Conservation (phyloP, 2,113 vertebrate species). For the Thamnophis sirtalis region DNA sequence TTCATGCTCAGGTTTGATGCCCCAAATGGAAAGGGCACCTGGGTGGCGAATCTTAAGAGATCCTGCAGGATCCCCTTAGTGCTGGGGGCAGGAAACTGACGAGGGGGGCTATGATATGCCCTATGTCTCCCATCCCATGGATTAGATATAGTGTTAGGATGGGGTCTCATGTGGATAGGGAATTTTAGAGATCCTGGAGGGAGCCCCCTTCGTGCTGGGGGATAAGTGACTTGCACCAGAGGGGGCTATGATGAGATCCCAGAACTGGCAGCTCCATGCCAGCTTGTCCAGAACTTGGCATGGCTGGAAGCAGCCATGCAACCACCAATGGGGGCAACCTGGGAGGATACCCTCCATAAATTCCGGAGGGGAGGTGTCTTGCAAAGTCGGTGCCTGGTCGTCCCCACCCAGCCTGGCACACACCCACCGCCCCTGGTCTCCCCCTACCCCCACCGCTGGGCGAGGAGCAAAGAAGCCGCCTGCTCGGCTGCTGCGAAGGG, state of each 20-base stretch:
- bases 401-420: neutral
- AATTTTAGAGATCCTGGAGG: neutral
- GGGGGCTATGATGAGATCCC: rapidly evolving
- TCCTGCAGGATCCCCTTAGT: too few relatives aligned
- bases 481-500: neutral
- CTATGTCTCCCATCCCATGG: too few relatives aligned
- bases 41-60: too few relatives aligned
- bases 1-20: too few relatives aligned
- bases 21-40: too few relatives aligned
- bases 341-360: neutral
- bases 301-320: neutral
- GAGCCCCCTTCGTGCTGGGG: neutral
- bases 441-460: too few relatives aligned
- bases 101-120: too few relatives aligned
- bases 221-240: neutral
- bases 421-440: neutral
- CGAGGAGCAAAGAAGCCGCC: too few relatives aligned
- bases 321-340: neutral
- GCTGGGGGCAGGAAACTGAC: too few relatives aligned
- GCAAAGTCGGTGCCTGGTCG: neutral
- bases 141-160: too few relatives aligned
- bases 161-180: neutral
- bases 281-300: neutral
- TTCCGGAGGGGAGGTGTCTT: neutral
- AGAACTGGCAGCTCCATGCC: neutral